Percentiles rank a stretch among this genome's conserved stretches.
Evolutionary conservation across 2,797 vertebrate species (phyloP).

Genomic region (Perodicticus potto): DNA sequence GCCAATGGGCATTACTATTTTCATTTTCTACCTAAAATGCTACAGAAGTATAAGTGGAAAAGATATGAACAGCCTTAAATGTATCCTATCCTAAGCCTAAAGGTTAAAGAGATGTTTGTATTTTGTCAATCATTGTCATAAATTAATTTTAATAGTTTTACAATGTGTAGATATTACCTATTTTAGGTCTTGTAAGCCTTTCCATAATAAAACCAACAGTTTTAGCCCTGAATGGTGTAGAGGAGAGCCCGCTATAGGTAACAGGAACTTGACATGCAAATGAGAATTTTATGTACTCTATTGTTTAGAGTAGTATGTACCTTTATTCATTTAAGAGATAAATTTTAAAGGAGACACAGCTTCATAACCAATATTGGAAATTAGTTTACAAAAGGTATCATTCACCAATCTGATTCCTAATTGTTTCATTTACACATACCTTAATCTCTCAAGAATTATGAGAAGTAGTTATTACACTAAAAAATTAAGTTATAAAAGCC

Average conservation of each 20-base stretch:
- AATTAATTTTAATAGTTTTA: conserved; percentile 27
- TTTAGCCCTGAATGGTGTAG: not conserved
- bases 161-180: not conserved
- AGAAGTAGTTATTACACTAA: conserved; percentile 7
- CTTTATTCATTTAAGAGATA: not conserved
- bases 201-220: conserved; percentile 8
- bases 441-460: conserved; percentile 32
- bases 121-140: not conserved
- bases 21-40: not conserved
- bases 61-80: not conserved
- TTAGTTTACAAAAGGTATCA: not conserved
- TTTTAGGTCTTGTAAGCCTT: conserved; percentile 29
- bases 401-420: conserved; percentile 34
- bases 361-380: conserved; percentile 18
- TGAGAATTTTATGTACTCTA: not conserved
- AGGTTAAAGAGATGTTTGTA: not conserved
- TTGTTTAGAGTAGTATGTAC: not conserved
- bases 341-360: conserved; percentile 26
- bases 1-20: not conserved
- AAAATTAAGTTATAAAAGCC: conserved; percentile 17
- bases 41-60: not conserved
- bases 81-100: not conserved
- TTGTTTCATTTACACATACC: not conserved
- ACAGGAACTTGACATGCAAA: not conserved
- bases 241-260: not conserved